Percentiles rank a stretch among this genome's conserved stretches.
These are phyloP conservation scores for Burhinus bistriatus DNA, from an alignment of 2,113 vertebrate species.

Conservation along the genomic window DNA sequence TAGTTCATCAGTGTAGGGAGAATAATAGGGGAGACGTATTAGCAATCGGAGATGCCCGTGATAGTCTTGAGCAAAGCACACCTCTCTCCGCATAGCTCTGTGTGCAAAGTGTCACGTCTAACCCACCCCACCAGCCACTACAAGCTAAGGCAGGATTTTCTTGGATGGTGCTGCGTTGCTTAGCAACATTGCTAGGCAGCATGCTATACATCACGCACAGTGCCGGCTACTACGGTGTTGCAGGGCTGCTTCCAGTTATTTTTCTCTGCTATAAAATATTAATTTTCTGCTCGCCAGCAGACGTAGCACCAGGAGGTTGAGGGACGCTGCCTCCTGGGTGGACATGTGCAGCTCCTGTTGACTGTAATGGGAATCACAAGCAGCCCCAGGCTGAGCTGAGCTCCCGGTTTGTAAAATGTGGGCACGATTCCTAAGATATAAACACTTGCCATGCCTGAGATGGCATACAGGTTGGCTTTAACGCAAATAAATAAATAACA, in stretches of 20 bases:
- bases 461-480: neutral
- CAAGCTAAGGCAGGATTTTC: slow-evolving; percentile 58
- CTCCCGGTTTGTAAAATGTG: neutral
- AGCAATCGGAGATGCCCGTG: neutral
- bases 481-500: neutral
- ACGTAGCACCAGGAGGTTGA: neutral
- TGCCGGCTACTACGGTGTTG: neutral
- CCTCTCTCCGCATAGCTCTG: neutral
- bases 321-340: neutral
- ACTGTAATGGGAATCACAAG: neutral
- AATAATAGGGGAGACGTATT: neutral
- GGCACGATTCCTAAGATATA: neutral
- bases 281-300: slow-evolving; percentile 5
- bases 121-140: slow-evolving; percentile 29
- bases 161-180: slow-evolving; percentile 73
- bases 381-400: neutral
- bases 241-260: neutral
- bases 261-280: neutral
- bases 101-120: slow-evolving; percentile 33
- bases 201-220: slow-evolving; percentile 52
- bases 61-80: neutral
- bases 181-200: slow-evolving; percentile 73
- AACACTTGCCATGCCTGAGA: neutral
- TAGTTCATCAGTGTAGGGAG: neutral
- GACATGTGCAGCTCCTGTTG: neutral